These are phyloP conservation scores for Drosophila obscura DNA, from an alignment of 1,140 invertebrate species.

Conservation along the genomic window DNA sequence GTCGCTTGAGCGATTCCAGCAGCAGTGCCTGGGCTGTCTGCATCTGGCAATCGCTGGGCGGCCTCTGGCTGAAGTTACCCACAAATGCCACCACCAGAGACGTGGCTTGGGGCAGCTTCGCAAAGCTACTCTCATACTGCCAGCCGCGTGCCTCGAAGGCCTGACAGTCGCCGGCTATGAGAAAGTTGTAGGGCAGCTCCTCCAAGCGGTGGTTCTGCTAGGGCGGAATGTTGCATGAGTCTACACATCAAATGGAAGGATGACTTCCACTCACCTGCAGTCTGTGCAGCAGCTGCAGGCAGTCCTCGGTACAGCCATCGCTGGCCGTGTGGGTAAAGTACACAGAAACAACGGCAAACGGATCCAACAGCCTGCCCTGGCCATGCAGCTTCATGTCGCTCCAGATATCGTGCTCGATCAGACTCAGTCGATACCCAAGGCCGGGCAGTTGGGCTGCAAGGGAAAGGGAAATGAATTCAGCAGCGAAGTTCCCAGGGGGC, in stretches of 20 bases:
- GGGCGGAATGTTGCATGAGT: neutral
- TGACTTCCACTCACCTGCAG: slow-evolving; percentile 58
- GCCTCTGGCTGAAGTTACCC: slow-evolving; percentile 54
- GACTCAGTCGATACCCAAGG: slow-evolving; percentile 56
- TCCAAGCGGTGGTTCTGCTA: slow-evolving; percentile 23
- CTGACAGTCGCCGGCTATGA: slow-evolving; percentile 71
- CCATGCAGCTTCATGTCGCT: slow-evolving; percentile 35
- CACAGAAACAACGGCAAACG: slow-evolving; percentile 52
- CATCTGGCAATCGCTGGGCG: slow-evolving; percentile 57
- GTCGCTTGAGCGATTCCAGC: slow-evolving; percentile 57
- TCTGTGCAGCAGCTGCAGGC: slow-evolving; percentile 42
- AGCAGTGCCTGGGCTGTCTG: slow-evolving; percentile 55
- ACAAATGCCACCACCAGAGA: slow-evolving; percentile 69
- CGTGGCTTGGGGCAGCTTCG: slow-evolving; percentile 34
- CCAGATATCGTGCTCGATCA: slow-evolving; percentile 72
- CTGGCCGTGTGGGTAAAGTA: slow-evolving; percentile 70
- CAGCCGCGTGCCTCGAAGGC: slow-evolving; percentile 74
- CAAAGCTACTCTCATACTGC: slow-evolving; percentile 53
- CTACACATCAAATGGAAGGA: too few species aligned
- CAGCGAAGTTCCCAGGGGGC: neutral
- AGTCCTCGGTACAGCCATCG: slow-evolving; percentile 51
- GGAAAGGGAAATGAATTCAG: slow-evolving; percentile 24
- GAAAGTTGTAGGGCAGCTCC: slow-evolving; percentile 77
- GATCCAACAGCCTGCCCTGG: slow-evolving; percentile 28
- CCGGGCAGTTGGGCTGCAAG: slow-evolving; percentile 42